Base-by-base conservation (phyloP, 2,113 vertebrate species). In the Siniperca knerii region DNA sequence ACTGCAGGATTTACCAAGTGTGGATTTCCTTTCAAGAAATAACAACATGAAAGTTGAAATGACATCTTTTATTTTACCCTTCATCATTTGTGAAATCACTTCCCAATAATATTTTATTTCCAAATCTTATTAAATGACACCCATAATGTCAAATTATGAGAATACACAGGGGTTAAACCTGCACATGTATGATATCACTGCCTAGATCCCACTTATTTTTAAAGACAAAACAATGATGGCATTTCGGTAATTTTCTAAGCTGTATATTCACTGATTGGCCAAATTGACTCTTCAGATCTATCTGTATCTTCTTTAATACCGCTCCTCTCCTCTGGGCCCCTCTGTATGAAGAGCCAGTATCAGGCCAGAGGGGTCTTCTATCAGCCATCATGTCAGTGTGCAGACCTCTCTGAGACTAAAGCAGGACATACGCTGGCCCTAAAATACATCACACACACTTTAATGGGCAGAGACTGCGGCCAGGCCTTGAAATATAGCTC, bases 371-470 rank as follows among this genome's bases (percentile, higher is more conserved):
- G 86, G 88, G 87, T 91, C 94, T 94, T 95, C 91, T 88, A 94
- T 96, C 94, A 94, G 91, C 83, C 91, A 94, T 94, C 92, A 70
- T 92, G 92, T 96, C 93, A 93, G 93, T 85, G 90, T 75, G 75
- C 83, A 94, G 93, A 93, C 92, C 77, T 93, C 90, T 90, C 76
- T 90, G 90, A 96, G 91, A 94, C 91, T 94, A 85, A 80, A 91
- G 93, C 90, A 89, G 93, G 92, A 94, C 93, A 94, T 92, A 93
- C 90, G 96, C 92, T 91, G 89, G 90, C 93, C 93, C 87, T 94
- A 92, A 93, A 93, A 96, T 79, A 79, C 92, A 94, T 94, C 87
- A 46, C 94, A 82, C 91, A 92, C 92, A 91, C 88, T 94, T 92
- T 94, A 91, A 95, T 93, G 90, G 93, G 82, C 42, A n/a, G 91